phyloP scores from a whole-genome alignment of 2,888 invertebrate species.

The Leptopterna dolabrata region DNA sequence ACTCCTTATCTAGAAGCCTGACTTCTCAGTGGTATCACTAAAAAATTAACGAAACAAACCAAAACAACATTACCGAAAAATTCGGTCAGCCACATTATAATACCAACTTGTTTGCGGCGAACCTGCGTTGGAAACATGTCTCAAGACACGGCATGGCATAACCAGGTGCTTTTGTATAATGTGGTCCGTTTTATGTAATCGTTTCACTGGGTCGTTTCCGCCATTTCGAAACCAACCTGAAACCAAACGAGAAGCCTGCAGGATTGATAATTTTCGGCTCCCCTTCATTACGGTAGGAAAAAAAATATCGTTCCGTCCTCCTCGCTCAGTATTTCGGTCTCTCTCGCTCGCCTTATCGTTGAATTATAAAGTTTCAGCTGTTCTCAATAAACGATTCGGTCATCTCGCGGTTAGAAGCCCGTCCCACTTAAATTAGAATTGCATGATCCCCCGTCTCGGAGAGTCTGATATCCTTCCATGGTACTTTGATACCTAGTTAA shows the following conservation, averaged over 20 bases:
- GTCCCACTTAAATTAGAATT: not conserved
- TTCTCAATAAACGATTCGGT: not conserved
- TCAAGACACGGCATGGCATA: not conserved
- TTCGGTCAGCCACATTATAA: no score
- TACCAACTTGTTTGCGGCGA: not conserved
- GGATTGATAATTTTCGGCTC: conserved; percentile 1
- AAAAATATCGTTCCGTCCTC: not conserved
- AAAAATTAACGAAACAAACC: no score
- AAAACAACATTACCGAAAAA: no score
- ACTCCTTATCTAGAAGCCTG: no score
- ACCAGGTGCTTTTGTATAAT: conserved; percentile 17
- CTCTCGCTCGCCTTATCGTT: not conserved
- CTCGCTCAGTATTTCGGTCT: not conserved
- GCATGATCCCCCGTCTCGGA: not conserved
- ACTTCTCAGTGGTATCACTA: no score
- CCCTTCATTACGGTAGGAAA: not conserved
- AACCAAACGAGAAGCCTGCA: not conserved
- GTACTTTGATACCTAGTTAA: no score
- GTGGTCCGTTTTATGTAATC: not conserved
- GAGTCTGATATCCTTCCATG: no score
- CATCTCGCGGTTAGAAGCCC: no score
- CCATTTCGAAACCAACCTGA: not conserved
- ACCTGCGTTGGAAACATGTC: not conserved
- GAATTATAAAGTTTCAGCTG: not conserved
- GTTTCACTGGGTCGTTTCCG: conserved; percentile 14